These are phyloP conservation scores for Neostethus bicornis DNA, from an alignment of 2,797 vertebrate species.

Conservation along the genomic window DNA sequence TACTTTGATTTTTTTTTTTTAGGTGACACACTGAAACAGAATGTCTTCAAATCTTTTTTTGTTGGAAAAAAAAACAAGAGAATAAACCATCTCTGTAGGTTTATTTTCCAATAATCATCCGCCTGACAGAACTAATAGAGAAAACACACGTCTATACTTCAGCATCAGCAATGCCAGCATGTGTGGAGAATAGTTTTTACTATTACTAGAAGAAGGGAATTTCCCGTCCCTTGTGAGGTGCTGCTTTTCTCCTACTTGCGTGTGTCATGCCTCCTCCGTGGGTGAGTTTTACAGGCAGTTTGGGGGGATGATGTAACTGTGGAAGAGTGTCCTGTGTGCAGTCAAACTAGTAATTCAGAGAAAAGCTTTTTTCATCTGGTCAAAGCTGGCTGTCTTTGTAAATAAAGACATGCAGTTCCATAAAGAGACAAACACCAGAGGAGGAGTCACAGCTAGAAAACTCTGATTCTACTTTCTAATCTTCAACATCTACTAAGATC, in stretches of 20 bases:
- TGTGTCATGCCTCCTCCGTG: conserved; percentile 52
- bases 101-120: conserved; percentile 26
- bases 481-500: conserved; percentile 31
- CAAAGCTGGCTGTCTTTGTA: conserved; percentile 61
- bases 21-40: conserved; percentile 16
- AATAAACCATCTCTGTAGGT: conserved; percentile 23
- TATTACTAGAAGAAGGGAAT: conserved; percentile 36
- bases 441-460: conserved; percentile 24
- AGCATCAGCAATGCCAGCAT: neutral
- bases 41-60: conserved; percentile 27
- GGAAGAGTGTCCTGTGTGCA: conserved; percentile 68
- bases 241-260: conserved; percentile 33
- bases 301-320: conserved; percentile 68
- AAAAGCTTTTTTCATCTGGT: conserved; percentile 72
- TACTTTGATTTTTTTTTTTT: conserved; percentile 18
- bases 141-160: conserved; percentile 24
- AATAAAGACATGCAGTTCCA: conserved; percentile 68
- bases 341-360: conserved; percentile 72
- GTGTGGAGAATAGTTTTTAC: conserved; percentile 16
- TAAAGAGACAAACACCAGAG: conserved; percentile 13
- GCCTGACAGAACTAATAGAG: conserved; percentile 33
- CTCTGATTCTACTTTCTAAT: conserved; percentile 52
- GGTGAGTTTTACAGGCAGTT: conserved; percentile 60
- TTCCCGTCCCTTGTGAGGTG: conserved; percentile 41
- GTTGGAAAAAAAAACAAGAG: conserved; percentile 20